Evolutionary conservation across 2,797 vertebrate species (phyloP), one percentile per base, ranked within the genome.

Genomic region (Pseudotriccus pelzelni): DNA sequence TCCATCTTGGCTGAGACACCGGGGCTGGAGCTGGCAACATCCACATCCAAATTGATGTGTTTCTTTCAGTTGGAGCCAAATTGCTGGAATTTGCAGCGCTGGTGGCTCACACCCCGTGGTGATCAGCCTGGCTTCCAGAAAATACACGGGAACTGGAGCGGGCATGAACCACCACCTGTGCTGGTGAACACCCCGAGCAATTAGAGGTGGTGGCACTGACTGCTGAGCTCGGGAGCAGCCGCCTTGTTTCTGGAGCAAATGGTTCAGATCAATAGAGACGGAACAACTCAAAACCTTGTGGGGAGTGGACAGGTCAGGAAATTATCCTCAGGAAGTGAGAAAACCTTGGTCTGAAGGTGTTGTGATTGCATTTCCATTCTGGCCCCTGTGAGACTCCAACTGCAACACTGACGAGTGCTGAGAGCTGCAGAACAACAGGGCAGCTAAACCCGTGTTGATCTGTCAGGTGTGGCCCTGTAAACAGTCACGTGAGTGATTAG

Each of bases 151-250:
- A 75, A 11, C n/a, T n/a, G 70, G 84, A 49, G 53, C 49, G 23
- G 34, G 37, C 0, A 0, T 32, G 81, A 92, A 14, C 52, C 23
- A 7, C 39, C 34, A 3, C 1, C 4, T 32, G 52, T 70, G 72
- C 64, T 53, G 34, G 6, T 24, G 80, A 82, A 14, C 49, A 59
- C 47, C 70, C 53, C 0, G 0, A 76, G 86, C 74, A 28, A 20
- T 58, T 52, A 24, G 55, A 47, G 49, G 63, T 81, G 2, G 5
- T 62, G 39, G 39, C 62, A 62, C 52, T 28, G 52, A 14, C 69
- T 75, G 79, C 77, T 70, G 56, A 89, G 72, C 36, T 52, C 34
- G 7, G 39, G 34, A 69, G 11, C 28, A 11, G 6, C 27, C 2
- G 0, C 24, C 43, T 82, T 43, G 20, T 59, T 90, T 84, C 50